Conservation (phyloP, 2,888 invertebrate species). For the Sesia apiformis region DNA sequence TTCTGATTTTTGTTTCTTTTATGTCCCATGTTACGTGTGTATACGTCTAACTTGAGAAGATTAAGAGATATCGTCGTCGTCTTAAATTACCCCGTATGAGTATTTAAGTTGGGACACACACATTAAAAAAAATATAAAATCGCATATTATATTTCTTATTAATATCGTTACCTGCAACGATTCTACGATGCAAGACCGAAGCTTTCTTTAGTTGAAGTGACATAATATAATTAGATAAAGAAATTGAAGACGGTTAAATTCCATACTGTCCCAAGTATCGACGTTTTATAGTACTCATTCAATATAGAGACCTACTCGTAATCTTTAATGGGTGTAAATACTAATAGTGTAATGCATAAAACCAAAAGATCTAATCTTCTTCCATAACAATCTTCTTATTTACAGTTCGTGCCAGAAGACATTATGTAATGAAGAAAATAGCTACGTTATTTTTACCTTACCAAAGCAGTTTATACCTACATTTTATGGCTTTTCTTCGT, state of each 20-base stretch:
- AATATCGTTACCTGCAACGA: not conserved
- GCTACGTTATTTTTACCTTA: too few relatives aligned
- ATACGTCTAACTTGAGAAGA: not conserved
- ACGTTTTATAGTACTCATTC: not conserved
- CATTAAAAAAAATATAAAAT: not conserved
- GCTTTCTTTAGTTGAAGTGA: not conserved
- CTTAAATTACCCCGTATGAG: constrained; percentile 1
- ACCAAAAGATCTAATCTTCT: too few relatives aligned
- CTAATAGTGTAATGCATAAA: too few relatives aligned
- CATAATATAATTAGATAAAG: not conserved
- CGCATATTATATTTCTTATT: not conserved
- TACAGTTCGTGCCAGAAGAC: too few relatives aligned
- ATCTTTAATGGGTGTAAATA: too few relatives aligned
- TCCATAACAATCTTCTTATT: too few relatives aligned
- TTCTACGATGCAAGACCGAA: not conserved
- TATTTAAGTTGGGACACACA: not conserved
- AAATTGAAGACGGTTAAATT: not conserved
- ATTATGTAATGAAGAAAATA: too few relatives aligned
- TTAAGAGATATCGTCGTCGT: not conserved
- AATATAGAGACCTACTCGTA: too few relatives aligned
- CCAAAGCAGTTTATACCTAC: too few relatives aligned
- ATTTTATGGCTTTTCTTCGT: not conserved
- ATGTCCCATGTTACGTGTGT: not conserved
- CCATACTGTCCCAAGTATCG: not conserved
- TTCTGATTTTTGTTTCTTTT: not conserved